Conservation (phyloP, 2,113 vertebrate genomes). For the Xenotilapia leptura region DNA sequence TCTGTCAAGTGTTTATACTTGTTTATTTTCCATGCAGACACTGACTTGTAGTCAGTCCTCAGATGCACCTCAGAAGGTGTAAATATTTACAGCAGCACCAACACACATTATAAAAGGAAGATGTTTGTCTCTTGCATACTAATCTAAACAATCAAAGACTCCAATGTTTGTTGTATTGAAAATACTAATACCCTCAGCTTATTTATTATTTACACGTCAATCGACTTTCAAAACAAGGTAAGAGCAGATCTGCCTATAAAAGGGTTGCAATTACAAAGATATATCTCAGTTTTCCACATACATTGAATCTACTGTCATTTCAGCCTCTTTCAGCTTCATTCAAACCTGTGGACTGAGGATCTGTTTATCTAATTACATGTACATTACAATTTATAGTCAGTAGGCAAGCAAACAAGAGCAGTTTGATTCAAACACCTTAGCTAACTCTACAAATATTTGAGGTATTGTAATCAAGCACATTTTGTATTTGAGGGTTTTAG, state of each 20-base stretch:
- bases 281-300: background rate
- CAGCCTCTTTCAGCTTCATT: background rate
- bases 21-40: background rate
- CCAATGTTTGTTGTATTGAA: background rate
- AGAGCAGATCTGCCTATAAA: background rate
- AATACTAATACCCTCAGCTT: background rate
- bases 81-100: background rate
- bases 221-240: background rate
- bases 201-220: background rate
- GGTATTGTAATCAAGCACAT: background rate
- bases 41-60: background rate
- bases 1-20: background rate
- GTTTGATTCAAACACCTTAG: background rate
- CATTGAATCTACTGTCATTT: background rate
- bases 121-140: background rate
- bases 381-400: background rate
- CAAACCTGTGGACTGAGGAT: background rate
- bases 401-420: background rate
- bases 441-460: background rate
- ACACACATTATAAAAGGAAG: background rate
- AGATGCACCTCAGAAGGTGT: background rate
- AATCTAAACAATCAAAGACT: background rate
- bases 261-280: background rate
- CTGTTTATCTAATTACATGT: background rate
- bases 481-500: background rate